A percentile compares a stretch with the other conserved stretches of the same genome.
Evolutionary conservation across 1,140 invertebrate species (phyloP).

Genomic region (Popillia japonica): DNA sequence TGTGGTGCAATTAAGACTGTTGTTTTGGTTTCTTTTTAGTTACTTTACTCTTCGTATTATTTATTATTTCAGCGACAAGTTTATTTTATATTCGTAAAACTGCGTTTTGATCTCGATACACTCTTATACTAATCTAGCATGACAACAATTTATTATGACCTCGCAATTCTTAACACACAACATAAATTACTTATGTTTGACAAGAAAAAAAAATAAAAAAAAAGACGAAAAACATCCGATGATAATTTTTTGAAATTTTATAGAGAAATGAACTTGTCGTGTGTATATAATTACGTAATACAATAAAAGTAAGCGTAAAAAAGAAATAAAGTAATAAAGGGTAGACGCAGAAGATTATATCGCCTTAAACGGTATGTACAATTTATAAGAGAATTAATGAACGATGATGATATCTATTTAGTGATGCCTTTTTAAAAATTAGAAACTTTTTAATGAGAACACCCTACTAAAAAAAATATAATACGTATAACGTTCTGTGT

Average conservation of each 20-base stretch:
- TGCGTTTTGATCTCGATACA: background rate
- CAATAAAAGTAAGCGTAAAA: background rate
- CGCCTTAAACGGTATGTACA: background rate
- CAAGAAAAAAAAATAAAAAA: background rate
- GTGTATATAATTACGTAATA: conserved; percentile 7
- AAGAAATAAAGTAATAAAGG: background rate
- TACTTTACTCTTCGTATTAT: background rate
- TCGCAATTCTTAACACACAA: background rate
- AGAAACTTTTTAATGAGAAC: background rate
- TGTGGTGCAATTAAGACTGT: conserved; percentile 49
- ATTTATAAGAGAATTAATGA: conserved; percentile 5
- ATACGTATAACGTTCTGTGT: conserved; percentile 23
- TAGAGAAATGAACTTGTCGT: conserved; percentile 1
- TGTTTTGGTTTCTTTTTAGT: too few relatives aligned
- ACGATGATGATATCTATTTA: conserved; percentile 6
- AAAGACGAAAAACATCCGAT: background rate
- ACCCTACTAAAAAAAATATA: background rate
- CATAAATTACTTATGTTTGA: background rate
- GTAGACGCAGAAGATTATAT: conserved; percentile 32
- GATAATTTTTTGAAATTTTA: background rate
- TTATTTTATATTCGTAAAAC: background rate
- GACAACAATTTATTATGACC: background rate
- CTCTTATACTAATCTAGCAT: background rate
- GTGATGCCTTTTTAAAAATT: conserved; percentile 10
- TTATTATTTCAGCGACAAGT: background rate